Evolutionary conservation across 1,140 invertebrate genomes (phyloP).

Genomic region (Zaprionus lachaisei): DNA sequence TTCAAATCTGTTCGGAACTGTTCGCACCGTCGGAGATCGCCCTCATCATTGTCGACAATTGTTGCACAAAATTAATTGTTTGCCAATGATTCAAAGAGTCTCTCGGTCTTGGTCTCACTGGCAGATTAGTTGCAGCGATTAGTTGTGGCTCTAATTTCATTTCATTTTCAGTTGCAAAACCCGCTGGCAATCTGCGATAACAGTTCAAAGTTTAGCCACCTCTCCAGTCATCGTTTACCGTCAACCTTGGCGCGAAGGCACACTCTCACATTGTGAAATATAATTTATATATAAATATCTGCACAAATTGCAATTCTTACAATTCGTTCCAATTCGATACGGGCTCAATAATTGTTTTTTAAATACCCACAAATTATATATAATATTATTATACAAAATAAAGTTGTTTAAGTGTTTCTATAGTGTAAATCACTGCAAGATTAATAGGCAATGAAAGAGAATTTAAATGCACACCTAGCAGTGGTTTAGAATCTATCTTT

Average conservation of each 20-base stretch:
- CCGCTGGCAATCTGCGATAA: constrained; percentile 58
- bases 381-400: background rate
- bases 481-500: background rate
- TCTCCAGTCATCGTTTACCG: background rate
- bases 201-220: constrained; percentile 24
- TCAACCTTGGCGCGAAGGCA: constrained; percentile 45
- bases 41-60: constrained; percentile 59
- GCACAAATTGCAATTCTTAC: background rate
- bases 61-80: constrained; percentile 70
- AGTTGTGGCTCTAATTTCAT: constrained; percentile 68
- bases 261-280: constrained; percentile 3
- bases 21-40: constrained; percentile 38
- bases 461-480: background rate
- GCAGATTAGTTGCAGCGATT: constrained; percentile 69
- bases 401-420: background rate
- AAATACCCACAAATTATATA: constrained; percentile 5
- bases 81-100: constrained; percentile 40
- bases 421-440: background rate
- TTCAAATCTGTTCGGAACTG: constrained; percentile 38
- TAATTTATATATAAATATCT: constrained; percentile 8
- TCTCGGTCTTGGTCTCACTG: constrained; percentile 29
- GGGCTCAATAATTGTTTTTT: constrained; percentile 1
- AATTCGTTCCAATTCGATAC: background rate
- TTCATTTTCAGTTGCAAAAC: constrained; percentile 44
- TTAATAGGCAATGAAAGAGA: background rate